Evolutionary conservation across 2,113 vertebrate genomes (phyloP).

Genomic region (Fregetta grallaria): DNA sequence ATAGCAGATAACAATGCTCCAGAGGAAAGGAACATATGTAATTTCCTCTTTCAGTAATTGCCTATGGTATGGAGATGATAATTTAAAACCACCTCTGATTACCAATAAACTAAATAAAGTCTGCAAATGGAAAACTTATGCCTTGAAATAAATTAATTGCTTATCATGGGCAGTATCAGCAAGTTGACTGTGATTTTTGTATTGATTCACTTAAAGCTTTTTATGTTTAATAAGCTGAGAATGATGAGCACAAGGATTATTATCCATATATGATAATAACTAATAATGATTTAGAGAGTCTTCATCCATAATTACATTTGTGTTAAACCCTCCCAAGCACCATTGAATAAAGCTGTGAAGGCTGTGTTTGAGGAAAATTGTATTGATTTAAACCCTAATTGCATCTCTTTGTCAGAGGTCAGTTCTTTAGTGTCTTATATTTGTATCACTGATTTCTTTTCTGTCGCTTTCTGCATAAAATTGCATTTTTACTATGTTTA

Average conservation of each 20-base stretch:
- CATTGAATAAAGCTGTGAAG: not conserved
- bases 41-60: not conserved
- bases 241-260: not conserved
- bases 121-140: not conserved
- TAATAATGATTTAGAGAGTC: not conserved
- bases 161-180: not conserved
- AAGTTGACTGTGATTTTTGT: not conserved
- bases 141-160: not conserved
- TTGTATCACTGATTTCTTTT: not conserved
- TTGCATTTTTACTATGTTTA: not conserved
- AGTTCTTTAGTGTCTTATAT: not conserved
- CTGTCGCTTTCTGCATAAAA: not conserved
- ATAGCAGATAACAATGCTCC: not conserved
- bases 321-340: not conserved
- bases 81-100: not conserved
- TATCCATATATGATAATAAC: not conserved
- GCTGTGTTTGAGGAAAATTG: not conserved
- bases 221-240: slow-evolving; percentile 8
- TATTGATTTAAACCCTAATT: not conserved
- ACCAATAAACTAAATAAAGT: not conserved
- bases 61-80: not conserved
- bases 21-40: not conserved
- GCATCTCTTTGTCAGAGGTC: not conserved
- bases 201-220: not conserved
- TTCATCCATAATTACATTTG: not conserved